Evolutionary conservation across 2,888 invertebrate genomes (phyloP).

Genomic region (Leptinotarsa rubiginosa): DNA sequence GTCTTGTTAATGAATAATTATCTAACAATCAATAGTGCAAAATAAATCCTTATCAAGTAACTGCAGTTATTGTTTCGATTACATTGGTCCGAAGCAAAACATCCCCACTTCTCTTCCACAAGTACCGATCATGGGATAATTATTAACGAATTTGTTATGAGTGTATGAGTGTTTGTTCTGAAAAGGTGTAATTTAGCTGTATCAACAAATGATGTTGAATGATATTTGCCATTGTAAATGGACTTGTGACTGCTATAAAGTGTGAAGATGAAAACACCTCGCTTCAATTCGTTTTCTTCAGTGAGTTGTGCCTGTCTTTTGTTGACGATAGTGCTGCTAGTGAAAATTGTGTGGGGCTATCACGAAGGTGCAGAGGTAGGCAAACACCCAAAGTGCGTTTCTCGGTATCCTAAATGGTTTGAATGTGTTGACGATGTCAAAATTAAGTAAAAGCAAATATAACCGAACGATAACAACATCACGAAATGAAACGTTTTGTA

Average conservation of each 20-base stretch:
- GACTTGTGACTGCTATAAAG: constrained; percentile 16
- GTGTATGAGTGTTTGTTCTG: constrained; percentile 24
- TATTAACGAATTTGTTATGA: constrained; percentile 33
- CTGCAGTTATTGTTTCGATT: constrained; percentile 3
- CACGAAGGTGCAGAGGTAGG: constrained; percentile 12
- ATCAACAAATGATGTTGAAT: constrained; percentile 42
- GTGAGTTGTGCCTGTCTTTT: constrained; percentile 5
- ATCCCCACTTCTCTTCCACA: constrained; percentile 16
- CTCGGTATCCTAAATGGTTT: constrained; percentile 3
- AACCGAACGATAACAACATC: background rate
- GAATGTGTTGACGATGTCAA: background rate
- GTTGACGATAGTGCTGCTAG: background rate
- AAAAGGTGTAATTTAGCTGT: constrained; percentile 43
- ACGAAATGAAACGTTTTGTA: background rate
- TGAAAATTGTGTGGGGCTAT: background rate
- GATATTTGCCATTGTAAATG: constrained; percentile 28
- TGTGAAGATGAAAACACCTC: constrained; percentile 11
- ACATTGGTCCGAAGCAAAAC: background rate
- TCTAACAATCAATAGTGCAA: constrained; percentile 37
- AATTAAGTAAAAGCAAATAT: constrained; percentile 16
- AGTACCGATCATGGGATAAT: constrained; percentile 32
- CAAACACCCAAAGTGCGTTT: background rate
- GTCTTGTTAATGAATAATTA: constrained; percentile 30
- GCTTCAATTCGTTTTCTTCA: constrained; percentile 8
- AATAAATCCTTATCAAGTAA: constrained; percentile 26